A percentile compares a stretch with the other conserved stretches of the same genome.
phyloP scores from a whole-genome alignment of 2,888 invertebrate species.

The Drosophila anomalipes region DNA sequence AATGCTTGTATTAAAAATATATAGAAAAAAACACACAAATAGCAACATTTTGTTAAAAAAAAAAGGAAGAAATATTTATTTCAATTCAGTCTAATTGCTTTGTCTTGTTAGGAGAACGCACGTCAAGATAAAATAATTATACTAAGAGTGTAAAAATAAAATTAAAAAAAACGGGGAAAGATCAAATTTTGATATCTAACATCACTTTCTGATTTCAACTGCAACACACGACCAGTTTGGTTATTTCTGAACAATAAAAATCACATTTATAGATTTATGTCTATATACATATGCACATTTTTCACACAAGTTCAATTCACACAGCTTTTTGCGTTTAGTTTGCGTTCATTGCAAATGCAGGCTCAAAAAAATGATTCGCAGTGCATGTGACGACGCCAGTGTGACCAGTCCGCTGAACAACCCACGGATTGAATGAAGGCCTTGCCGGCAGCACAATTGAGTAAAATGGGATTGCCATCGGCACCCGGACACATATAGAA shows the following conservation, averaged over 20 bases:
- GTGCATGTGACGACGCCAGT: slow-evolving; percentile 76
- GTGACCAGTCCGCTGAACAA: slow-evolving; percentile 73
- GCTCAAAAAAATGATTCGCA: slow-evolving; percentile 74
- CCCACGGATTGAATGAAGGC: slow-evolving; percentile 78
- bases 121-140: slow-evolving; percentile 1
- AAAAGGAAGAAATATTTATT: neutral
- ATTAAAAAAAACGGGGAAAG: neutral
- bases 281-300: neutral
- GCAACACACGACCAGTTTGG: neutral
- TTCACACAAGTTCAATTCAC: neutral
- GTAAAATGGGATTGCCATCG: slow-evolving; percentile 60
- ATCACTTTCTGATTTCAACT: slow-evolving; percentile 10
- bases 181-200: slow-evolving; percentile 10
- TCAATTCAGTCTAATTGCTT: neutral
- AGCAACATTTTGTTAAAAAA: neutral
- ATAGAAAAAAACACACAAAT: neutral
- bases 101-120: neutral
- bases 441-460: slow-evolving; percentile 73
- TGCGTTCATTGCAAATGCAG: slow-evolving; percentile 11
- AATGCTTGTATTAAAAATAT: neutral
- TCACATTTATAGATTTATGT: slow-evolving; percentile 3
- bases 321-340: neutral
- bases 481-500: slow-evolving; percentile 77
- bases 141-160: neutral
- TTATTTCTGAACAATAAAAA: slow-evolving; percentile 14